Percentiles rank a stretch among this genome's conserved stretches.
These are phyloP conservation scores for Tympanoctomys barrerae DNA, from an alignment of 2,797 vertebrate species.

Conservation along the genomic window DNA sequence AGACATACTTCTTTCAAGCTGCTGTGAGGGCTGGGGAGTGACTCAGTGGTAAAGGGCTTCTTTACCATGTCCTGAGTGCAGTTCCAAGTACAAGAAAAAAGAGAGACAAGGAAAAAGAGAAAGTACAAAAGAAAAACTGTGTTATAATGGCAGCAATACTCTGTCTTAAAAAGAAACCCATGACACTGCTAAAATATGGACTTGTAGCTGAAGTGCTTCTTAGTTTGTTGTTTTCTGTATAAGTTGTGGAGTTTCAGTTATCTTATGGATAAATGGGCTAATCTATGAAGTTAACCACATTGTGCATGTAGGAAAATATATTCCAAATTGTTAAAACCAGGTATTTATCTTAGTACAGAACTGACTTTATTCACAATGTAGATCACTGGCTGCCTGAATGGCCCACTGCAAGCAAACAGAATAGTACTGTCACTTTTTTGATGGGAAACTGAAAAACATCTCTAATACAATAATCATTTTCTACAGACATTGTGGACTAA, in stretches of 20 bases:
- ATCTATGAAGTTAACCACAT: conserved; percentile 47
- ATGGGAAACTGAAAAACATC: conserved; percentile 50
- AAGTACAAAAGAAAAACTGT: not conserved
- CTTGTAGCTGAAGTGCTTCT: conserved; percentile 42
- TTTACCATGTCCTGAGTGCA: not conserved
- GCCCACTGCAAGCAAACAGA: conserved; percentile 33
- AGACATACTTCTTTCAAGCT: not conserved
- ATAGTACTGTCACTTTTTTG: conserved; percentile 14
- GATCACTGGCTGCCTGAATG: conserved; percentile 5
- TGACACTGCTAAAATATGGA: not conserved
- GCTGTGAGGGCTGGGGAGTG: not conserved
- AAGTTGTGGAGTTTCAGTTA: conserved; percentile 36
- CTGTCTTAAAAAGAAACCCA: conserved; percentile 29
- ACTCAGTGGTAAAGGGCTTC: not conserved
- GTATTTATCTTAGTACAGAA: conserved; percentile 46
- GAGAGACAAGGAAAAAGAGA: not conserved
- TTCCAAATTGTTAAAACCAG: conserved; percentile 21
- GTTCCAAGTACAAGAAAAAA: not conserved
- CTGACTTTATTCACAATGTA: conserved; percentile 23
- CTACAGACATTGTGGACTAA: not conserved
- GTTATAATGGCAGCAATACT: conserved; percentile 2
- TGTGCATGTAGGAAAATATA: conserved; percentile 23
- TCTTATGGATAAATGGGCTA: conserved; percentile 7
- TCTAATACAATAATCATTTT: conserved; percentile 47
- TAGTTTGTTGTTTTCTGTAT: conserved; percentile 48